A percentile compares a stretch with the other conserved stretches of the same genome.
phyloP scores from a whole-genome alignment of 2,113 vertebrate genomes.

The Pygathrix nemaeus region DNA sequence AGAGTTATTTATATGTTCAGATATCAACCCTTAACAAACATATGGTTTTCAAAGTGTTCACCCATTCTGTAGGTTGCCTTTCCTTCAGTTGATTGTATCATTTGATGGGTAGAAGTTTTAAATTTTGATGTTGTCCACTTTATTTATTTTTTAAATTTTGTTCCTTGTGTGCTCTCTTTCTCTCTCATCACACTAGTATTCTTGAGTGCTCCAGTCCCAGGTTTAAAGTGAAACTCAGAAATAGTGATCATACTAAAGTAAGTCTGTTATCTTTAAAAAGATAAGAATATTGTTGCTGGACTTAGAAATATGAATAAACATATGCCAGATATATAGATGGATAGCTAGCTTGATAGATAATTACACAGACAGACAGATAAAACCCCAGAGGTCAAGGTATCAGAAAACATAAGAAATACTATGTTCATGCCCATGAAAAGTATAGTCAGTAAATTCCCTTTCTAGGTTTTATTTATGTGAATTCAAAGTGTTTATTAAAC shows the following conservation, averaged over 20 bases:
- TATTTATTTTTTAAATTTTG: neutral
- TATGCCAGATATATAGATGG: neutral
- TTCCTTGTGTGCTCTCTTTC: neutral
- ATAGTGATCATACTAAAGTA: neutral
- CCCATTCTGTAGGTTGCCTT: neutral
- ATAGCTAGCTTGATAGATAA: neutral
- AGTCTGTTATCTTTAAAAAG: neutral
- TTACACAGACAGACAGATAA: neutral
- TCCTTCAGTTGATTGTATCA: neutral
- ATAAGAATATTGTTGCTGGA: neutral
- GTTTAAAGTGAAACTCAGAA: neutral
- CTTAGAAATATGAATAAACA: neutral
- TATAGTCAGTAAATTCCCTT: neutral
- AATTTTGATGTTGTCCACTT: neutral
- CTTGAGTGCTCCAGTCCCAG: neutral
- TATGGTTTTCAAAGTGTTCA: neutral
- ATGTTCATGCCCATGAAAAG: neutral
- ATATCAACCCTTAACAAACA: neutral
- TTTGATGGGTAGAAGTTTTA: neutral
- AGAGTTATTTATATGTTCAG: neutral
- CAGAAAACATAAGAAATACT: neutral
- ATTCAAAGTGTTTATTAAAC: neutral
- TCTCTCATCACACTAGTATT: neutral
- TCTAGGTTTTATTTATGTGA: neutral
- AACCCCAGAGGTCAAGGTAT: neutral